A percentile compares a stretch with the other conserved stretches of the same genome.
phyloP scores from a whole-genome alignment of 2,797 vertebrate genomes.

The Ammospiza maritima region DNA sequence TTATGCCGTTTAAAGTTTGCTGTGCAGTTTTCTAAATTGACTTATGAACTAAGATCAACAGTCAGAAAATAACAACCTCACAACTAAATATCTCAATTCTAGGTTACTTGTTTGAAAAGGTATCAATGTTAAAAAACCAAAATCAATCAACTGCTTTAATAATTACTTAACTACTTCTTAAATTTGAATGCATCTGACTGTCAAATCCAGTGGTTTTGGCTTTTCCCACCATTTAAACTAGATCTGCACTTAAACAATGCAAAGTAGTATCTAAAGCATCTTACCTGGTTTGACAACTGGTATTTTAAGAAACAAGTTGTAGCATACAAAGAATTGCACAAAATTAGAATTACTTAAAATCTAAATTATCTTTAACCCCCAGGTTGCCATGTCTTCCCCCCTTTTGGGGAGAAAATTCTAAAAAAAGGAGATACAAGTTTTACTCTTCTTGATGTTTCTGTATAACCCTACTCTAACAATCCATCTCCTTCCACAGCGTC shows the following conservation, averaged over 20 bases:
- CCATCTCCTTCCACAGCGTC: neutral
- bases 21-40: neutral
- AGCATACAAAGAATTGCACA: neutral
- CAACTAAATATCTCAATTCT: neutral
- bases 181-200: neutral
- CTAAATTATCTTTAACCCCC: neutral
- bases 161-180: neutral
- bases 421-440: rapidly evolving
- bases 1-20: neutral
- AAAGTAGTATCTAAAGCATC: neutral
- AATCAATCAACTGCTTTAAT: neutral
- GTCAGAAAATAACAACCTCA: neutral
- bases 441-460: neutral
- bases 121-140: neutral
- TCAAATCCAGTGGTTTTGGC: neutral
- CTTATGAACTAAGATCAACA: neutral
- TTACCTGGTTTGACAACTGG: neutral
- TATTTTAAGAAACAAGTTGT: neutral
- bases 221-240: neutral
- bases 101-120: neutral
- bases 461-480: neutral
- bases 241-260: neutral
- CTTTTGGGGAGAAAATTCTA: neutral
- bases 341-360: neutral
- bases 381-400: rapidly evolving